Conservation (phyloP, 2,888 invertebrate species). For the Brachyptera risi region DNA sequence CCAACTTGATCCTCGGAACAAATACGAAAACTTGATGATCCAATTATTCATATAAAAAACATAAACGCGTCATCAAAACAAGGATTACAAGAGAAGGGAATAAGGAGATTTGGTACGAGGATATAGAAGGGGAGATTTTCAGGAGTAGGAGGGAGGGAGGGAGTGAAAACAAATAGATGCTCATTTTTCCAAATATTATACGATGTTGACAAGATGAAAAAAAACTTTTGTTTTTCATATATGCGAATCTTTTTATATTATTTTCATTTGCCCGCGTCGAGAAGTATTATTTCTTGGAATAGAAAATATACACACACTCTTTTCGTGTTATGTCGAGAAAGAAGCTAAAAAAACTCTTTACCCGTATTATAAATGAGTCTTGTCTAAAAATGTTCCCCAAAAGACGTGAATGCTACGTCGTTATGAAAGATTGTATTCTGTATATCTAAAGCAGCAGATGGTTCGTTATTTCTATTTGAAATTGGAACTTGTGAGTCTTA, state of each 20-base stretch:
- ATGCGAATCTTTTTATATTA: constrained; percentile 8
- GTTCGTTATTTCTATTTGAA: constrained; percentile 23
- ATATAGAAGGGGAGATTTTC: no score
- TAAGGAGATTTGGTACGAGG: no score
- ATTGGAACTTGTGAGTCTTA: constrained; percentile 16
- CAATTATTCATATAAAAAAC: no score
- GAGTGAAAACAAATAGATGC: no score
- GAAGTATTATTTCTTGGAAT: constrained; percentile 1
- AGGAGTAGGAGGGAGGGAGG: not conserved
- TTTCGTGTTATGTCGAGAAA: not conserved
- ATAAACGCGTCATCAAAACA: no score
- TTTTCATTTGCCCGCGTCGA: not conserved
- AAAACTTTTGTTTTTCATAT: not conserved
- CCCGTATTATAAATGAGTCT: constrained; percentile 24
- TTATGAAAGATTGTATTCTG: constrained; percentile 22
- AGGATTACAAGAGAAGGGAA: no score
- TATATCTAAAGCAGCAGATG: constrained; percentile 25
- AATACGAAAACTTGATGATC: no score
- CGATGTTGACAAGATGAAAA: not conserved
- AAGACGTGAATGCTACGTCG: constrained; percentile 15
- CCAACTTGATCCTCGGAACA: no score
- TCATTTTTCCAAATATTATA: no score
- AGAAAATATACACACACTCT: not conserved
- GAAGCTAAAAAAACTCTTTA: no score
- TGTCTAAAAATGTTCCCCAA: constrained; percentile 19